Conservation (phyloP, 2,797 vertebrate species). For the Coreius guichenoti region DNA sequence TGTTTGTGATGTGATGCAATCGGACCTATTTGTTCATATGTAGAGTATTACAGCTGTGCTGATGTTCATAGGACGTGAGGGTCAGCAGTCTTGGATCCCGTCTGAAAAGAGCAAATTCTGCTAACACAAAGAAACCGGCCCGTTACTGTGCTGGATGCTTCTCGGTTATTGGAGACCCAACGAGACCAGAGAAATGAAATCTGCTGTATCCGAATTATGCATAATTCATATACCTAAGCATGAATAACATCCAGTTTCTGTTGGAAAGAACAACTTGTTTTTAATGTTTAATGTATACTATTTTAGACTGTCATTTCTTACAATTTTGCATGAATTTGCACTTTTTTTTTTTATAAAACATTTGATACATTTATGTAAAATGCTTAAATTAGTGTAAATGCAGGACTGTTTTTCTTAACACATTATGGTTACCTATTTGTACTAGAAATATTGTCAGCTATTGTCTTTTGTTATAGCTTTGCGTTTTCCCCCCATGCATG, state of each 20-base stretch:
- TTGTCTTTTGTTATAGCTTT: slow-evolving; percentile 1
- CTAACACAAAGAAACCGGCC: slow-evolving; percentile 53
- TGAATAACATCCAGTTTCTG: background rate
- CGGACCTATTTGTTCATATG: background rate
- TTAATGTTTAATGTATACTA: background rate
- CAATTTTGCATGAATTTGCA: background rate
- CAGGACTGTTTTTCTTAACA: background rate
- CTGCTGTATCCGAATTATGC: background rate
- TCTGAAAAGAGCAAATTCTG: slow-evolving; percentile 51
- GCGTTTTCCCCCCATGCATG: slow-evolving; percentile 1
- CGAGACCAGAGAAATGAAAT: slow-evolving; percentile 45
- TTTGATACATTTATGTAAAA: background rate
- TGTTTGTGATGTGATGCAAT: background rate
- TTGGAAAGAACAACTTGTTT: background rate
- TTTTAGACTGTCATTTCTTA: background rate
- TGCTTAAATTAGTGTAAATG: background rate
- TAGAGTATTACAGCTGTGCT: background rate
- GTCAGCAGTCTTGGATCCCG: slow-evolving; percentile 50
- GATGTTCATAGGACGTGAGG: slow-evolving; percentile 45
- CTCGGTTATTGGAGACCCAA: slow-evolving; percentile 67
- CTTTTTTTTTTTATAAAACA: background rate
- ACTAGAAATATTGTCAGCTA: background rate
- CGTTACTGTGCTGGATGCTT: slow-evolving; percentile 64
- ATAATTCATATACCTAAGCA: background rate
- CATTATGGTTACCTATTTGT: background rate